Evolutionary conservation across 1,140 invertebrate genomes (phyloP), one percentile per base, ranked within the genome.

Genomic region (Drosophila gunungcola): DNA sequence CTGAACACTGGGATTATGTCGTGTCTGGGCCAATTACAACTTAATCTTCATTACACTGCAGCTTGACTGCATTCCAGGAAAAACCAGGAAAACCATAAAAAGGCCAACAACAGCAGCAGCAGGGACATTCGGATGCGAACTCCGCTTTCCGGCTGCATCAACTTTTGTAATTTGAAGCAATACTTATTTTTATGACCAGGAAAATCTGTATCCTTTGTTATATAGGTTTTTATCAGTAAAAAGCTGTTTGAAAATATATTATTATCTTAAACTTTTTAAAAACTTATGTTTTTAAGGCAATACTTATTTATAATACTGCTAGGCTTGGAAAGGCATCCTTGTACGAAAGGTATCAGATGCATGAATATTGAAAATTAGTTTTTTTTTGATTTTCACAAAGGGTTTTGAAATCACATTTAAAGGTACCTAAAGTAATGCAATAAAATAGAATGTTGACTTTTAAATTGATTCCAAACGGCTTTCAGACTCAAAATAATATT

Each of bases 11-110:
- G 67, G 67, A 70, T 70, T 70, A 70, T 70, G 67, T 36, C 67
- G 42, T 53, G 73, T 53, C 54, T 60, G 38, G 53, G 53, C 45
- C 46, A 75, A 55, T 74, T 64, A 73, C 72, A 74, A 52, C 61
- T 75, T 75, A 75, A 75, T 75, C 72, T 56, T 67, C 73, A 67
- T 75, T 75, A 42, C 58, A 36, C 6, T 51, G 48, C 64, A 52
- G 16, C 48, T 12, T 21, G 16, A 21, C 16, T 21, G 16, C 16
- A 1, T 21, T 21, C 16, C n/a, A 16, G 46, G 10, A 29, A 65
- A 64, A 27, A 3, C 11, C 25, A 13, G 25, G 38, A 48, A 49
- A 10, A 16, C 12, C 43, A 38, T n/a, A 2, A n/a, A 25, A 53
- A 61, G 4, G 11, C 21, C 10, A 46, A 11, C 6, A 12, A 25